These are phyloP conservation scores for Eublepharis macularius DNA, from an alignment of 2,113 vertebrate species.

Conservation along the genomic window DNA sequence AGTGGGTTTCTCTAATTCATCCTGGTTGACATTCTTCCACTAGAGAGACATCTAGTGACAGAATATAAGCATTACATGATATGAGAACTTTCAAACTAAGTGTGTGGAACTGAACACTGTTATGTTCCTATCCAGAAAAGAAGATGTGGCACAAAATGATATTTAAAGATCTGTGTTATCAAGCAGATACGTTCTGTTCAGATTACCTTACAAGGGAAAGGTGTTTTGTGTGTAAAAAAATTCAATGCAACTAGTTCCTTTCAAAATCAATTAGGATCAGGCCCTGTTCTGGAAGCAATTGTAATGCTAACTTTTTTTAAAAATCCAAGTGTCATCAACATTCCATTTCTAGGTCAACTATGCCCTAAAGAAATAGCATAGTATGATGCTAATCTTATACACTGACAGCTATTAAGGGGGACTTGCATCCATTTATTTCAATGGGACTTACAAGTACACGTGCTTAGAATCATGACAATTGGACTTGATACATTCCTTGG, in stretches of 20 bases:
- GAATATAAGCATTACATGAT: too few relatives aligned
- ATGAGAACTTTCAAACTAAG: too few relatives aligned
- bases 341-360: conserved; percentile 24
- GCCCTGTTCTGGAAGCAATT: conserved; percentile 6
- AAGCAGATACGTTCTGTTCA: too few relatives aligned
- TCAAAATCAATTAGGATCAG: conserved; percentile 12
- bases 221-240: background rate
- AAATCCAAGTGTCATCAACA: conserved; percentile 6
- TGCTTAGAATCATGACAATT: conserved; percentile 21
- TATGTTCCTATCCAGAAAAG: too few relatives aligned
- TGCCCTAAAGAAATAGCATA: background rate
- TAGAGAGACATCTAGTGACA: too few relatives aligned
- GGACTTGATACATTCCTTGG: conserved; percentile 16
- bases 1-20: too few relatives aligned
- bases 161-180: too few relatives aligned
- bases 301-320: background rate
- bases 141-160: too few relatives aligned
- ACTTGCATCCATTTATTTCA: background rate
- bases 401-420: background rate
- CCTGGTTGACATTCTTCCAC: too few relatives aligned
- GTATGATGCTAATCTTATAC: background rate
- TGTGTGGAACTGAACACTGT: too few relatives aligned
- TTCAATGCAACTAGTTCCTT: background rate
- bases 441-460: background rate
- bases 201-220: background rate